Evolutionary conservation across 2,888 invertebrate species (phyloP), one percentile per base, ranked within the genome.

Genomic region (Aphidius colemani): DNA sequence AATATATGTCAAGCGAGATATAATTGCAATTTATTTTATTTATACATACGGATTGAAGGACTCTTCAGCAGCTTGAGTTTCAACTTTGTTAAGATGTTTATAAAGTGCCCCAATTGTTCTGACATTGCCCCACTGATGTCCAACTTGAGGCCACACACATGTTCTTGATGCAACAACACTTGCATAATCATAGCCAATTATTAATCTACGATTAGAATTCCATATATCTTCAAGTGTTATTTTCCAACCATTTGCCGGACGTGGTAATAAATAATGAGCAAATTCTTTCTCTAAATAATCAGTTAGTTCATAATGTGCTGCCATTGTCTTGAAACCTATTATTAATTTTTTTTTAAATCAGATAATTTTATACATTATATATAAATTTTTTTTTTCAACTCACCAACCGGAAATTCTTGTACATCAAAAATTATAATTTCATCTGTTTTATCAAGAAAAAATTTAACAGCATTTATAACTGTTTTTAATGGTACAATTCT

Each of bases 81-180:
- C 76, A 13, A 74, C 70, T 48, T 66, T 67, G 9, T 74, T 69
- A 43, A 90, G 78, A 75, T 86, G 87, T 0, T 71, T 75, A 70
- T 86, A 86, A 53, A 90, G 80, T 45, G 83, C 84, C 0, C 80
- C 70, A 67, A 86, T 80, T 13, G 82, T 84, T 67, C 87, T 86
- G 7, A 87, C 88, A 75, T 91, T 85, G 1, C 88, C 90, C 91
- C 91, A 91, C 68, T 86, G 85, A 68, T 90, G 89, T 48, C 83
- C 83, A 2, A 89, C 85, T 7, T 86, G 85, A 50, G 84, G 83
- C 84, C 89, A 90, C 2, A 89, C 69, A 41, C 73, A 75, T 5
- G 71, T 63, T 57, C 71, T 67, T 5, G 58, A 61, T 0, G 41
- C 72, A 18, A 84, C 82, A 1, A 85, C 74, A 11, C 70, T 69